phyloP scores from a whole-genome alignment of 2,797 vertebrate species.

The Fundulus diaphanus region DNA sequence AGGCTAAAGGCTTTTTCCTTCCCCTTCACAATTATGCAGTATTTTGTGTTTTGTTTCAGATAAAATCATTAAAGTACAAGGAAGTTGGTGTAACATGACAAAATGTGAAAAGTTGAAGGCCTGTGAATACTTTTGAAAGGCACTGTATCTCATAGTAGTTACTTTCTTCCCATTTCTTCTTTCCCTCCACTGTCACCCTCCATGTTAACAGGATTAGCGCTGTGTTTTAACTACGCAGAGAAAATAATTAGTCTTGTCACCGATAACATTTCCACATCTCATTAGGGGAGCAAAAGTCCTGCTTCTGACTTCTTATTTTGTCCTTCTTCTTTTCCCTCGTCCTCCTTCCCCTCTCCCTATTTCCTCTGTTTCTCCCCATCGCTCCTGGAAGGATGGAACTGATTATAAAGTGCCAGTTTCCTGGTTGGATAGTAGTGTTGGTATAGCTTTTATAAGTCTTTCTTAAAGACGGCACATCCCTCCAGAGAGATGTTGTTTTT shows the following conservation, averaged over 20 bases:
- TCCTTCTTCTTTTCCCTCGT: conserved; percentile 9
- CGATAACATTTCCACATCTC: conserved; percentile 78
- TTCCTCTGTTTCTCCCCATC: background rate
- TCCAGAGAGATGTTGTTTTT: conserved; percentile 5
- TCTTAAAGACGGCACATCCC: background rate
- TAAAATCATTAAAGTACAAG: background rate
- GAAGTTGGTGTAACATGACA: background rate
- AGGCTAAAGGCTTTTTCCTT: background rate
- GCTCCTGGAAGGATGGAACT: conserved; percentile 7
- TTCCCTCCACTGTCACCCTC: conserved; percentile 31
- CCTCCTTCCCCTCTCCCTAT: conserved; percentile 2
- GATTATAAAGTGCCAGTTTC: conserved; percentile 10
- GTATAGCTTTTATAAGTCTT: background rate
- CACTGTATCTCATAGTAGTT: background rate
- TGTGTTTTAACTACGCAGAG: conserved; percentile 73
- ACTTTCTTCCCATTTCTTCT: background rate
- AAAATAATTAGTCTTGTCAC: conserved; percentile 82
- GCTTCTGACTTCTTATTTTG: conserved; percentile 25
- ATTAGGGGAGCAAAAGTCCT: conserved; percentile 67
- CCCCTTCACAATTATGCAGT: background rate
- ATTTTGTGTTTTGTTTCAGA: background rate
- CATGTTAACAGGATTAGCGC: conserved; percentile 80
- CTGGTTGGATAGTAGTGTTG: background rate
- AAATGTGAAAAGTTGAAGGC: background rate
- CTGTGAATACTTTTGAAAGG: background rate